Evolutionary conservation across 2,113 vertebrate species (phyloP).

Genomic region (Chaenogobius annularis): DNA sequence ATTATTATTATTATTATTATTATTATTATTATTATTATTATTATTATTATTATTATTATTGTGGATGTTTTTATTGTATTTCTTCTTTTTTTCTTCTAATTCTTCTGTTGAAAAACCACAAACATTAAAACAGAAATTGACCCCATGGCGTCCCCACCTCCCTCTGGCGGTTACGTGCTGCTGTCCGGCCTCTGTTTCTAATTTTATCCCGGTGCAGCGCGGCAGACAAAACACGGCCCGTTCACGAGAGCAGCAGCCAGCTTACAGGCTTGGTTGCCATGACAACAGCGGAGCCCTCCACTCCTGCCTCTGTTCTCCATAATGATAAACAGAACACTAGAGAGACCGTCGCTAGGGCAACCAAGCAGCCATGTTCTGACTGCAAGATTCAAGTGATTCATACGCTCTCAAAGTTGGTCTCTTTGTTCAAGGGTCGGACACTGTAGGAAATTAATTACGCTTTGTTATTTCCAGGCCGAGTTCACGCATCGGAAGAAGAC

Average conservation of each 20-base stretch:
- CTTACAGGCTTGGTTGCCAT: constrained; percentile 88
- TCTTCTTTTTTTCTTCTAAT: not conserved
- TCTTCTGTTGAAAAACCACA: not conserved
- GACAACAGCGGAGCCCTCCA: constrained; percentile 85
- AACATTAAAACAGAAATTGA: not conserved
- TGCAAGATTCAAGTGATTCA: too few relatives aligned
- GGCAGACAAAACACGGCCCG: constrained; percentile 59
- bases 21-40: too few relatives aligned
- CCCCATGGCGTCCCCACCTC: not conserved
- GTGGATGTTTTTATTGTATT: not conserved
- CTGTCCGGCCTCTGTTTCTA: constrained; percentile 32
- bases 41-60: too few relatives aligned
- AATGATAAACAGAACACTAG: too few relatives aligned
- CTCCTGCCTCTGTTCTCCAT: constrained; percentile 32
- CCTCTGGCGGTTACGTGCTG: constrained; percentile 12
- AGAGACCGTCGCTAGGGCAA: too few relatives aligned
- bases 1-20: too few relatives aligned
- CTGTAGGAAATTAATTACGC: too few relatives aligned
- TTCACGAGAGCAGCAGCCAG: constrained; percentile 69
- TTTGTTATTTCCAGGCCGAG: too few relatives aligned
- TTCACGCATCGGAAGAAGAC: too few relatives aligned
- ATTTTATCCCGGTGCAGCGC: constrained; percentile 42
- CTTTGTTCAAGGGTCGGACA: too few relatives aligned
- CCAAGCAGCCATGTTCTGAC: too few relatives aligned
- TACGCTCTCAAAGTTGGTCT: too few relatives aligned